phyloP scores from a whole-genome alignment of 2,113 vertebrate species.

The Oreotragus oreotragus region DNA sequence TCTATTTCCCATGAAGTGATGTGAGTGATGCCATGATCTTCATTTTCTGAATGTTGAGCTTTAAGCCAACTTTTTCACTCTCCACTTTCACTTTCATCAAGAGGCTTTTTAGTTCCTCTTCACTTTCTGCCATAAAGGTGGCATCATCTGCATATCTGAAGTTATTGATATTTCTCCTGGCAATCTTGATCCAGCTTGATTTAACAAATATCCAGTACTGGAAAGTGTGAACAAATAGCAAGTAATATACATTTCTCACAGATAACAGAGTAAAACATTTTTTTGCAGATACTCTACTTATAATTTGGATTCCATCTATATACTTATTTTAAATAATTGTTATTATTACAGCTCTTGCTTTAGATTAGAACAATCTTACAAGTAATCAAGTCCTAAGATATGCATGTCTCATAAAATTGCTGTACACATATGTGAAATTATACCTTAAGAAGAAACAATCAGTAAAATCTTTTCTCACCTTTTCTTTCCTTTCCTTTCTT shows the following conservation, averaged over 20 bases:
- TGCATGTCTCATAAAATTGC: conserved; percentile 22
- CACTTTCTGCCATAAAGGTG: too few relatives aligned
- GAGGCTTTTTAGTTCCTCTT: not conserved
- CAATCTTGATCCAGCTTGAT: not conserved
- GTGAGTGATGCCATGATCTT: too few relatives aligned
- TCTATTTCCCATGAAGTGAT: too few relatives aligned
- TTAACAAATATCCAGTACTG: conserved; percentile 14
- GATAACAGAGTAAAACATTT: conserved; percentile 21
- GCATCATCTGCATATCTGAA: too few relatives aligned
- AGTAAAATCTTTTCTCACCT: not conserved
- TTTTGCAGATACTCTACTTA: conserved; percentile 17
- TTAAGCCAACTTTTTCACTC: not conserved
- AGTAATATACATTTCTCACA: conserved; percentile 29
- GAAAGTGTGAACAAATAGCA: conserved; percentile 45
- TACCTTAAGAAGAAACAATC: not conserved
- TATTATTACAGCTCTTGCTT: conserved; percentile 58
- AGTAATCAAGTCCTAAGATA: conserved; percentile 54
- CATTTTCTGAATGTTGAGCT: too few relatives aligned
- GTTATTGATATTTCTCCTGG: too few relatives aligned
- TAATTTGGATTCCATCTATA: conserved; percentile 46
- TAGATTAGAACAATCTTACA: conserved; percentile 59
- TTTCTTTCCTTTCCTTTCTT: not conserved
- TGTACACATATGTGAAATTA: conserved; percentile 11
- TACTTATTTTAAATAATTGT: conserved; percentile 47
- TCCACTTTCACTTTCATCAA: not conserved